phyloP scores from a whole-genome alignment of 2,888 invertebrate genomes.

The Rotaria sp. region DNA sequence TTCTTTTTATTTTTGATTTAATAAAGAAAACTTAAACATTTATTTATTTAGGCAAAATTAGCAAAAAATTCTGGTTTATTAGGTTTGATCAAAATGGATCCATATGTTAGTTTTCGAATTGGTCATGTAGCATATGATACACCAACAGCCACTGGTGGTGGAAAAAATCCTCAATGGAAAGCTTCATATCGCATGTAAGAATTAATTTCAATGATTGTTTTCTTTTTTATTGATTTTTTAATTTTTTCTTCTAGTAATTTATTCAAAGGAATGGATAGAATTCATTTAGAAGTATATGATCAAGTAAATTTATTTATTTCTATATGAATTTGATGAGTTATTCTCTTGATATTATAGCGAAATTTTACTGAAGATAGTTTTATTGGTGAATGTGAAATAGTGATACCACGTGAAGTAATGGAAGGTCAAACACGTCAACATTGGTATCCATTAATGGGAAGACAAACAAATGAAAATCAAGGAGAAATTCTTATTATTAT shows the following conservation, averaged over 20 bases:
- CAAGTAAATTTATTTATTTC: constrained; percentile 59
- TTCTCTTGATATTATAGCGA: neutral
- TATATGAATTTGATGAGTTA: neutral
- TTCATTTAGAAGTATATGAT: constrained; percentile 88
- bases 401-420: neutral
- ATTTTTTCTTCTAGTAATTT: constrained; percentile 63
- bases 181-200: constrained; percentile 77
- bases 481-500: constrained; percentile 18
- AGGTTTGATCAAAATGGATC: constrained; percentile 70
- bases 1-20: too few species aligned
- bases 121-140: constrained; percentile 92
- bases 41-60: constrained; percentile 67
- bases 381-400: neutral
- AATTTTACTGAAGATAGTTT: constrained; percentile 29
- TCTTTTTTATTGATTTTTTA: constrained; percentile 14
- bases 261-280: constrained; percentile 76
- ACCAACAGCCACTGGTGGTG: constrained; percentile 84
- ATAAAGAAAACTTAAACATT: too few species aligned
- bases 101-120: constrained; percentile 80
- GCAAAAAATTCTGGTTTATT: constrained; percentile 88
- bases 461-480: neutral
- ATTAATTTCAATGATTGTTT: constrained; percentile 60
- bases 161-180: constrained; percentile 81
- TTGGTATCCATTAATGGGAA: constrained; percentile 6
- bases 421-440: constrained; percentile 1